Evolutionary conservation across 2,797 vertebrate genomes (phyloP).

Genomic region (Malacoctenus gilli): DNA sequence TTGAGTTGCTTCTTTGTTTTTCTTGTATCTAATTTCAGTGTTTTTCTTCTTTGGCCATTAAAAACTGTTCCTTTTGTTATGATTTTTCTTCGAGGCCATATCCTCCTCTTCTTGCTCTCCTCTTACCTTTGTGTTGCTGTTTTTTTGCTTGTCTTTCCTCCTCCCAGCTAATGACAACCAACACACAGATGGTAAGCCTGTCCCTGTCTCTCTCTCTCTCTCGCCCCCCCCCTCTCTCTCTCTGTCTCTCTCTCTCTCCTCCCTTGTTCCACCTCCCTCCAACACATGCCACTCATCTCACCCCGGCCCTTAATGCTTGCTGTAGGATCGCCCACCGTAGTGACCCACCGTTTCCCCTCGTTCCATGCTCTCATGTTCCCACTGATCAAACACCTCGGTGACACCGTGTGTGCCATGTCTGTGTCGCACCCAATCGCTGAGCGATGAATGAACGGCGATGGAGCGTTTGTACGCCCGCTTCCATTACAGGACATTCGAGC

Average conservation of each 20-base stretch:
- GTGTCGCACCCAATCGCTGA: neutral
- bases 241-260: conserved; percentile 1
- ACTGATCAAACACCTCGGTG: conserved; percentile 6
- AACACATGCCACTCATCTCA: conserved; percentile 23
- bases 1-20: conserved; percentile 40
- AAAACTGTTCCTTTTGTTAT: conserved; percentile 61
- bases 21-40: conserved; percentile 44
- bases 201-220: conserved; percentile 71
- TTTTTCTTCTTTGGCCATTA: conserved; percentile 43
- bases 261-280: conserved; percentile 41
- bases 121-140: conserved; percentile 89
- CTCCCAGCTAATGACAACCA: conserved; percentile 98
- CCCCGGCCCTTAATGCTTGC: conserved; percentile 22
- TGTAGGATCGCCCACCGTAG: conserved; percentile 31
- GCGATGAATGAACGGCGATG: conserved; percentile 3
- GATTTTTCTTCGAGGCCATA: conserved; percentile 75
- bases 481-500: conserved; percentile 31
- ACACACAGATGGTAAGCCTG: conserved; percentile 98
- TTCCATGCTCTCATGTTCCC: conserved; percentile 24
- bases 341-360: conserved; percentile 1
- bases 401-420: conserved; percentile 7
- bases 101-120: conserved; percentile 82
- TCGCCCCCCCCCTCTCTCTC: conserved; percentile 17
- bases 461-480: neutral
- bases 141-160: conserved; percentile 90